Evolutionary conservation across 2,888 invertebrate genomes (phyloP).

Genomic region (Napeogenes sylphis): DNA sequence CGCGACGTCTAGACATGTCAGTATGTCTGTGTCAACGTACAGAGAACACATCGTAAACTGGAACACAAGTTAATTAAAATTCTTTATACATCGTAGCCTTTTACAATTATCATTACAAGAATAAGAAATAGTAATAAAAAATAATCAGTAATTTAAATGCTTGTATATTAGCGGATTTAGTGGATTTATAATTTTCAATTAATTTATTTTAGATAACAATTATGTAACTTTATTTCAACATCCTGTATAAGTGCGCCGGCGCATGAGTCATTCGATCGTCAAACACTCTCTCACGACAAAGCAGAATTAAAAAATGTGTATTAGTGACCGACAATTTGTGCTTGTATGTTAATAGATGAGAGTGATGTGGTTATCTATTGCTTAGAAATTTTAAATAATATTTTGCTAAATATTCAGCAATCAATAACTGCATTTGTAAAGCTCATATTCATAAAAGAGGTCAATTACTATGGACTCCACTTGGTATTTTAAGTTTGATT

Average conservation of each 20-base stretch:
- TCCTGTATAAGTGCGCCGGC: constrained; percentile 22
- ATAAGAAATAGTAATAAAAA: background rate
- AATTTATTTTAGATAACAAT: background rate
- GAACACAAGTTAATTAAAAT: background rate
- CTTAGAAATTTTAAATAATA: background rate
- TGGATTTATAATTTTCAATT: too few relatives aligned
- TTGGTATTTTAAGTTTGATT: too few relatives aligned
- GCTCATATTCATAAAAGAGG: too few relatives aligned
- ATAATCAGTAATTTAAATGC: background rate
- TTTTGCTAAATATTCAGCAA: too few relatives aligned
- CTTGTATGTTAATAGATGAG: constrained; percentile 32
- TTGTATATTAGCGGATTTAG: too few relatives aligned
- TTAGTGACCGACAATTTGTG: constrained; percentile 49
- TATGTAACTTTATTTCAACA: constrained; percentile 17
- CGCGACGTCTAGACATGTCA: constrained; percentile 43
- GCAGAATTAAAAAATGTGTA: constrained; percentile 54
- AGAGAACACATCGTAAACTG: constrained; percentile 20
- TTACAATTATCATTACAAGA: background rate
- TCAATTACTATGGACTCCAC: too few relatives aligned
- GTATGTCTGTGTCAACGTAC: constrained; percentile 41
- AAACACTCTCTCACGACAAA: constrained; percentile 70
- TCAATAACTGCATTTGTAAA: too few relatives aligned
- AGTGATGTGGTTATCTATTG: constrained; percentile 13
- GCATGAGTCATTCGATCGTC: constrained; percentile 68
- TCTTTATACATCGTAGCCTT: background rate